phyloP scores from a whole-genome alignment of 2,888 invertebrate genomes.

The Lochmaea crataegi region DNA sequence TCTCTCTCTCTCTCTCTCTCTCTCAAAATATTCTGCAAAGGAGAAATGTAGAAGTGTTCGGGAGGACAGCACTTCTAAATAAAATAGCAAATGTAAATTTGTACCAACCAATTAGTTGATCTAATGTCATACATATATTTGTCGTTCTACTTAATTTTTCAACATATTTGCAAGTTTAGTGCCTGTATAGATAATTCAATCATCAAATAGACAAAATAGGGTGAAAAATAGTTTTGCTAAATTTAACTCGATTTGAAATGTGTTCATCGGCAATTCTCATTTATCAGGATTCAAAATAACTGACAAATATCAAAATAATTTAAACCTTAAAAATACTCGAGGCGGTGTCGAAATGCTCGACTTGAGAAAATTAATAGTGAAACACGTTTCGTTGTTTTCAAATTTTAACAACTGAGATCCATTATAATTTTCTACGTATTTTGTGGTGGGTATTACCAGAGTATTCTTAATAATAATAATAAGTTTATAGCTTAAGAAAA shows the following conservation, averaged over 20 bases:
- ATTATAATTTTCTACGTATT: too few species aligned
- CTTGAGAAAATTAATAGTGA: constrained; percentile 4
- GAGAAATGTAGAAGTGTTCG: too few species aligned
- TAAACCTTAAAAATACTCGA: background rate
- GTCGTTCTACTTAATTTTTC: background rate
- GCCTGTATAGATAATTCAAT: constrained; percentile 13
- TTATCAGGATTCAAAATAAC: constrained; percentile 1
- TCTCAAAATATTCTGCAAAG: too few species aligned
- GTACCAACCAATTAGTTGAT: background rate
- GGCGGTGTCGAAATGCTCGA: background rate
- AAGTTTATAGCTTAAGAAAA: too few species aligned
- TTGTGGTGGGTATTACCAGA: too few species aligned
- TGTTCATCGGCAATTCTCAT: background rate
- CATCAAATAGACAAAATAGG: background rate
- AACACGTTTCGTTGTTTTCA: background rate
- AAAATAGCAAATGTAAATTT: too few species aligned
- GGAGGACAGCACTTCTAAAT: too few species aligned
- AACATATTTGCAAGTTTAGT: background rate
- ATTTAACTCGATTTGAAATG: constrained; percentile 7
- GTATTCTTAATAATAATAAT: too few species aligned
- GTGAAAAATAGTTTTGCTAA: constrained; percentile 9
- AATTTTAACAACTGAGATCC: background rate
- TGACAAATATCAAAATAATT: constrained; percentile 15
- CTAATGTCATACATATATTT: background rate
- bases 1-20: too few species aligned